Percentiles rank a stretch among this genome's conserved stretches.
Evolutionary conservation across 2,113 vertebrate genomes (phyloP).

Genomic region (Ranitomeya variabilis): DNA sequence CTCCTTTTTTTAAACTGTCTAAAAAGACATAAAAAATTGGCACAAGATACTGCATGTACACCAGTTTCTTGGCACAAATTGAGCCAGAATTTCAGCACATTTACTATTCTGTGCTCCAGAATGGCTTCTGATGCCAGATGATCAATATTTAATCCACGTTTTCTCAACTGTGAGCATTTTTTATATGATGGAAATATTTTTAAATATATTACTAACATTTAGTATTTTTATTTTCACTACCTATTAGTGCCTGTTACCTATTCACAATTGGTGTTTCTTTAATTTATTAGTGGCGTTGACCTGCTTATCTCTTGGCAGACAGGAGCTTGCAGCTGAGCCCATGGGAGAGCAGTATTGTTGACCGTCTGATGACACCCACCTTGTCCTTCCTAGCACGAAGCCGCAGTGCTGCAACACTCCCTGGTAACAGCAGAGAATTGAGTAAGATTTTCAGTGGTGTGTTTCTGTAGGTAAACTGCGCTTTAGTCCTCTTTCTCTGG

Average conservation of each 20-base stretch:
- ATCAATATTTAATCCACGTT: too few species aligned
- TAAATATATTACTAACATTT: not conserved
- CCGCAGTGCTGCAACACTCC: conserved; percentile 90
- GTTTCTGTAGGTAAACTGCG: conserved; percentile 30
- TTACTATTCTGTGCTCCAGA: too few species aligned
- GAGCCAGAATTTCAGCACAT: too few species aligned
- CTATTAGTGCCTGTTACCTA: not conserved
- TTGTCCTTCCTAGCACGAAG: conserved; percentile 94
- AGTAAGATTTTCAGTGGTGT: conserved; percentile 73
- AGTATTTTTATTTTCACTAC: not conserved
- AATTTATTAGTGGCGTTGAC: not conserved
- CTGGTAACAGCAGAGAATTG: conserved; percentile 82
- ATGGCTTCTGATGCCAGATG: too few species aligned
- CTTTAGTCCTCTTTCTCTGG: not conserved
- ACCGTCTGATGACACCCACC: conserved; percentile 95
- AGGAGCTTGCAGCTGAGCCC: conserved; percentile 87
- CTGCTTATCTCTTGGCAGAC: conserved; percentile 68
- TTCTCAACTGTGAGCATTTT: too few species aligned
- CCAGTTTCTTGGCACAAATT: too few species aligned
- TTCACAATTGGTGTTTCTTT: not conserved
- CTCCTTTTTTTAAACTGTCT: too few species aligned
- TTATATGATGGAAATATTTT: too few species aligned
- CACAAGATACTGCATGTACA: too few species aligned
- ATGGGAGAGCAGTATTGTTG: conserved; percentile 97
- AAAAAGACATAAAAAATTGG: too few species aligned